Percentiles rank a stretch among this genome's conserved stretches.
Evolutionary conservation across 2,888 invertebrate genomes (phyloP).

Genomic region (Ormyrus thymus): DNA sequence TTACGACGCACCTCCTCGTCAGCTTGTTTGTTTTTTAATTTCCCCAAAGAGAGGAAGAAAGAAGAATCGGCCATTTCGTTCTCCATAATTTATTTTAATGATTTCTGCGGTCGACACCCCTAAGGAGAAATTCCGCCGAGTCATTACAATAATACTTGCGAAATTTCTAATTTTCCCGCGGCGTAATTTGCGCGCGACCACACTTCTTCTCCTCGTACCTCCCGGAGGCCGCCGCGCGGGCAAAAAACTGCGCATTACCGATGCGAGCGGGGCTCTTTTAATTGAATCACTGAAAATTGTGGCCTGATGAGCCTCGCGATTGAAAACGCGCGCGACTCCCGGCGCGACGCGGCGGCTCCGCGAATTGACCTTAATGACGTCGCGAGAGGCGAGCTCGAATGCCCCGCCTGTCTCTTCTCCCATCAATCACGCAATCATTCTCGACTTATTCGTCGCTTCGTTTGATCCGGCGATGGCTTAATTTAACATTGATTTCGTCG

Average conservation of each 20-base stretch:
- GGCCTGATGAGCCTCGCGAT: slow-evolving; percentile 35
- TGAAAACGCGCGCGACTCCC: slow-evolving; percentile 27
- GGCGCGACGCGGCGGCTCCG: slow-evolving; percentile 19
- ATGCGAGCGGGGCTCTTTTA: slow-evolving; percentile 11
- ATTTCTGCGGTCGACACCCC: not conserved
- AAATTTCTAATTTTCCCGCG: slow-evolving; percentile 36
- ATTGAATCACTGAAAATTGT: slow-evolving; percentile 50
- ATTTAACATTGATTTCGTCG: slow-evolving; percentile 68
- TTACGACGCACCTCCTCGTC: no score
- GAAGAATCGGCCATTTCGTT: no score
- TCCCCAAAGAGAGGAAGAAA: no score
- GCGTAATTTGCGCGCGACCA: slow-evolving; percentile 26
- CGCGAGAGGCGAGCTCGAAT: slow-evolving; percentile 29
- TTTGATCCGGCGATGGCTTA: slow-evolving; percentile 61
- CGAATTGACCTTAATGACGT: slow-evolving; percentile 54
- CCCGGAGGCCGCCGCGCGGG: no score
- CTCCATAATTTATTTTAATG: slow-evolving; percentile 7
- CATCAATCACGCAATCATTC: slow-evolving; percentile 55
- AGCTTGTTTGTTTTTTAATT: no score
- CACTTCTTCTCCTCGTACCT: not conserved
- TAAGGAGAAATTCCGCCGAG: slow-evolving; percentile 9
- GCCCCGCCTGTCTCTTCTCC: slow-evolving; percentile 40
- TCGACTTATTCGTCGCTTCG: slow-evolving; percentile 47
- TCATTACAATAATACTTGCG: slow-evolving; percentile 11
- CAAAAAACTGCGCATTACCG: slow-evolving; percentile 15